Evolutionary conservation across 2,888 invertebrate species (phyloP).

Genomic region (Nycteola revayana): DNA sequence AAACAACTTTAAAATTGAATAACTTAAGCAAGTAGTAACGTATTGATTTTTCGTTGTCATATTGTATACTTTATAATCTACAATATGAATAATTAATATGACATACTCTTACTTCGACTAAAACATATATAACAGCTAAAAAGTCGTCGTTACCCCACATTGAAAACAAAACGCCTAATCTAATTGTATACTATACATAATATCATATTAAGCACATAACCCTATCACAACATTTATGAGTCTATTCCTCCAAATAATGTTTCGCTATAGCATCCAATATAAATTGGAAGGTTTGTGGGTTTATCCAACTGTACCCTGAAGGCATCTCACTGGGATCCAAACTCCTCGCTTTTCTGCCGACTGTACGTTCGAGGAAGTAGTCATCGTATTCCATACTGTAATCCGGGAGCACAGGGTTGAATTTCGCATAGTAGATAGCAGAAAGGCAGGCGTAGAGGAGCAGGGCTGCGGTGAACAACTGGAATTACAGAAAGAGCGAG

Average conservation of each 20-base stretch:
- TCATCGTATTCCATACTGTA: slow-evolving; percentile 88
- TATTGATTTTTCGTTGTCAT: too few relatives aligned
- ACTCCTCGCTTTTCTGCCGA: slow-evolving; percentile 74
- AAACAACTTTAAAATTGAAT: too few relatives aligned
- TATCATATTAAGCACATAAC: too few relatives aligned
- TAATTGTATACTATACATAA: background rate
- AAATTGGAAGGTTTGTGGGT: slow-evolving; percentile 84
- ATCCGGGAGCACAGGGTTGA: slow-evolving; percentile 90
- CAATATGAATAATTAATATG: too few relatives aligned
- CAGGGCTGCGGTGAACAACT: slow-evolving; percentile 91
- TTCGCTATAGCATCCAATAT: slow-evolving; percentile 82
- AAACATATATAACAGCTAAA: too few relatives aligned
- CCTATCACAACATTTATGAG: slow-evolving; percentile 1
- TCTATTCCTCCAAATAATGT: slow-evolving; percentile 57
- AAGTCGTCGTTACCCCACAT: slow-evolving; percentile 28
- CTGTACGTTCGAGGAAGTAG: slow-evolving; percentile 86
- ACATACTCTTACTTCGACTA: too few relatives aligned
- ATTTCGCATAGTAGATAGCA: slow-evolving; percentile 93
- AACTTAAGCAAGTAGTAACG: too few relatives aligned
- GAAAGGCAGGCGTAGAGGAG: slow-evolving; percentile 93
- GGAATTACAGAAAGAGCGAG: too few relatives aligned
- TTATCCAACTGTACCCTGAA: slow-evolving; percentile 80
- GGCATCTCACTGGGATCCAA: slow-evolving; percentile 58
- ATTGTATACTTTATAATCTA: too few relatives aligned
- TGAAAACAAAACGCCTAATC: slow-evolving; percentile 10